These are phyloP conservation scores for Phyllostomus hastatus DNA, from an alignment of 2,113 vertebrate genomes.

Conservation along the genomic window DNA sequence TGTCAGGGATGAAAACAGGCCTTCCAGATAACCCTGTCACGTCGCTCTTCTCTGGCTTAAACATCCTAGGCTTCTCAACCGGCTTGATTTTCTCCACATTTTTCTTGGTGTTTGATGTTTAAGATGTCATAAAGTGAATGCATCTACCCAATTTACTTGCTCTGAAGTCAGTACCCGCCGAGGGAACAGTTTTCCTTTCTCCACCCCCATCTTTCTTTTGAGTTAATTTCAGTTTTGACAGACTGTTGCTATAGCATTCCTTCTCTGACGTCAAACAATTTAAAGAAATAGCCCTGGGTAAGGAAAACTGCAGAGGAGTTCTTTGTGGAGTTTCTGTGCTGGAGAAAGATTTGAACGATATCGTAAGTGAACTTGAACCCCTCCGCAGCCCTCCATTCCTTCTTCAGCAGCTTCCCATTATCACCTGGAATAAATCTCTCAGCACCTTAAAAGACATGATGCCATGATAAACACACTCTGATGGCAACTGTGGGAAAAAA, in stretches of 20 bases:
- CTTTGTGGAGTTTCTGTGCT: conserved; percentile 40
- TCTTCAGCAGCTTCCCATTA: neutral
- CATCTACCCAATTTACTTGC: conserved; percentile 61
- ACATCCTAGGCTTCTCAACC: neutral
- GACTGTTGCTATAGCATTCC: conserved; percentile 84
- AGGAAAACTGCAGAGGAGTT: conserved; percentile 55
- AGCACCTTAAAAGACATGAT: neutral
- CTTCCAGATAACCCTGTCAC: neutral
- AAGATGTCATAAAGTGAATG: conserved; percentile 60
- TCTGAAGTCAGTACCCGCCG: conserved; percentile 52
- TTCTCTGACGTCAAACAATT: conserved; percentile 83
- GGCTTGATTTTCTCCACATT: neutral
- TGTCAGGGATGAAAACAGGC: neutral
- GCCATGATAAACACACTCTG: neutral
- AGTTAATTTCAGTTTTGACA: conserved; percentile 82
- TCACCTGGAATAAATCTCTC: conserved; percentile 26
- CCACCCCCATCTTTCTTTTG: conserved; percentile 77
- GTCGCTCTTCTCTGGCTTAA: neutral
- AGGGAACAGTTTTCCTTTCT: conserved; percentile 63
- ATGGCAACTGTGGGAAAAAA: neutral
- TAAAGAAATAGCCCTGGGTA: conserved; percentile 74
- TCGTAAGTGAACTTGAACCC: conserved; percentile 1
- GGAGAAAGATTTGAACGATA: conserved; percentile 24
- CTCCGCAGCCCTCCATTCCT: neutral
- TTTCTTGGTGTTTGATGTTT: conserved; percentile 19